These are phyloP conservation scores for Callopanchax toddi DNA, from an alignment of 2,113 vertebrate species.

Conservation along the genomic window DNA sequence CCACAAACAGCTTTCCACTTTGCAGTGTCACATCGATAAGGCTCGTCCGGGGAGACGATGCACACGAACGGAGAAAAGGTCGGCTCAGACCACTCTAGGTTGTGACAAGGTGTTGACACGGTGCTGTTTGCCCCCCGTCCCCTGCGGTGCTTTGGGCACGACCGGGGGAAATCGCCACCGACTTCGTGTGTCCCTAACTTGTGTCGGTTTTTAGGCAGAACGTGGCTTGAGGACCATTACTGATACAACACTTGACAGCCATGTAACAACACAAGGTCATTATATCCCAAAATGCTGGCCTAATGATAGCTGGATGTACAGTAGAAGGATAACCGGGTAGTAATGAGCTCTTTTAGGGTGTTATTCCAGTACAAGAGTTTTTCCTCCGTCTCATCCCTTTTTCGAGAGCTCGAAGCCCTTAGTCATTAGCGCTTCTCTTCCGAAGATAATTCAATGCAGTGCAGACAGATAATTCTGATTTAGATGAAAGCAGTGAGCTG, in stretches of 20 bases:
- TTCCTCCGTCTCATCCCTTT: neutral
- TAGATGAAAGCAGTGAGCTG: constrained; percentile 46
- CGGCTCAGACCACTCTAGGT: constrained; percentile 32
- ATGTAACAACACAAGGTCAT: constrained; percentile 75
- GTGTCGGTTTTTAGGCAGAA: constrained; percentile 47
- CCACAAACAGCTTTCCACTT: constrained; percentile 36
- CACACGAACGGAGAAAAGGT: constrained; percentile 4
- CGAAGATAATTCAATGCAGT: constrained; percentile 45
- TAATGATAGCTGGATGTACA: constrained; percentile 66
- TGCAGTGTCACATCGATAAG: constrained; percentile 64
- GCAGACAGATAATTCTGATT: constrained; percentile 53
- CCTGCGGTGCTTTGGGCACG: constrained; percentile 51
- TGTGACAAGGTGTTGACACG: constrained; percentile 63
- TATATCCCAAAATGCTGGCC: constrained; percentile 58
- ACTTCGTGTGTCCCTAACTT: constrained; percentile 46
- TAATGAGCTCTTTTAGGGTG: constrained; percentile 61
- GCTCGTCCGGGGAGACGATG: constrained; percentile 31
- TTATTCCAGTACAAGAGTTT: constrained; percentile 38
- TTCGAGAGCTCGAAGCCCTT: constrained; percentile 21
- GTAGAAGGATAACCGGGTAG: constrained; percentile 31
- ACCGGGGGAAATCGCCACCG: constrained; percentile 45
- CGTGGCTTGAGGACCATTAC: constrained; percentile 79
- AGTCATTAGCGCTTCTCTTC: constrained; percentile 49
- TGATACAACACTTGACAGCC: constrained; percentile 74
- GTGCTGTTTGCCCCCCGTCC: constrained; percentile 53